Conservation (phyloP, 2,888 invertebrate species). For the Tholera decimalis region DNA sequence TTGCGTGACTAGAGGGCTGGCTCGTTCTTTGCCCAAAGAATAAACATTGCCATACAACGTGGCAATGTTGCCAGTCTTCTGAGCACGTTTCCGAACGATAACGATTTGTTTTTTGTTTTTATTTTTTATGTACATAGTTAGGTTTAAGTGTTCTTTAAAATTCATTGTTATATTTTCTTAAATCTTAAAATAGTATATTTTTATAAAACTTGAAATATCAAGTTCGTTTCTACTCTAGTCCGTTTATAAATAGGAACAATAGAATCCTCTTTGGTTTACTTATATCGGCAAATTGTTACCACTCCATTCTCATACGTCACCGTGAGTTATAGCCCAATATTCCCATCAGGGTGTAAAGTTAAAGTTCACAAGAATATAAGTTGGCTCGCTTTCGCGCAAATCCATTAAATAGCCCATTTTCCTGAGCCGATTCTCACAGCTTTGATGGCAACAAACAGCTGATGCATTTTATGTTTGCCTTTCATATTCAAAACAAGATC, state of each 20-base stretch:
- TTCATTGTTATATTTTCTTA: too few relatives aligned
- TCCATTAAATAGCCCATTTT: conserved; percentile 53
- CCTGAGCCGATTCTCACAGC: conserved; percentile 42
- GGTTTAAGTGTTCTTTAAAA: too few relatives aligned
- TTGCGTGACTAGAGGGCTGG: too few relatives aligned
- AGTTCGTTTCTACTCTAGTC: not conserved
- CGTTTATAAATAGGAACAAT: not conserved
- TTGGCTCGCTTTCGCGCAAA: conserved; percentile 16
- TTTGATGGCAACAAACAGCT: conserved; percentile 51
- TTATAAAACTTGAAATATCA: too few relatives aligned
- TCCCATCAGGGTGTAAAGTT: conserved; percentile 23
- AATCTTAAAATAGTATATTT: too few relatives aligned
- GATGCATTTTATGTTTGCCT: conserved; percentile 53
- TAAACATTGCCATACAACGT: too few relatives aligned
- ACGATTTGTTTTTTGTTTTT: too few relatives aligned
- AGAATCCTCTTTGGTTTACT: not conserved
- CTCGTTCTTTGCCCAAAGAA: too few relatives aligned
- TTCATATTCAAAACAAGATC: conserved; percentile 51
- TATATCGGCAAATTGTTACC: conserved; percentile 17
- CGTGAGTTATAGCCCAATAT: conserved; percentile 40
- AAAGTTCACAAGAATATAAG: conserved; percentile 40
- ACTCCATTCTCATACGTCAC: conserved; percentile 4
- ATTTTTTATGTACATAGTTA: too few relatives aligned
- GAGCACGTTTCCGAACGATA: too few relatives aligned
- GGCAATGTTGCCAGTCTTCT: too few relatives aligned